phyloP scores from a whole-genome alignment of 2,113 vertebrate species.

The Channa argus region DNA sequence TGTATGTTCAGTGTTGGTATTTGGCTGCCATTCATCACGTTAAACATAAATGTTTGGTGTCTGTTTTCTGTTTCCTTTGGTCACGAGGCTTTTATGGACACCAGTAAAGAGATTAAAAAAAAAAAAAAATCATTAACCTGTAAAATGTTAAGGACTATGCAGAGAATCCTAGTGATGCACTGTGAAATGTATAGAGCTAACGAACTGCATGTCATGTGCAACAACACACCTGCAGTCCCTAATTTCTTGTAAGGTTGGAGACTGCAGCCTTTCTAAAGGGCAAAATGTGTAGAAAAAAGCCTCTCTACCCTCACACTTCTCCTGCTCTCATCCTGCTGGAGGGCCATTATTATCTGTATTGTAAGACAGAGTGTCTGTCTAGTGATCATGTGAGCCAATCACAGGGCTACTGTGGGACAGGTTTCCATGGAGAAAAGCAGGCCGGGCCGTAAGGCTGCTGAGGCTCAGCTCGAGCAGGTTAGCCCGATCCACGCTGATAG shows the following conservation, averaged over 20 bases:
- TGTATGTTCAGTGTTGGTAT: constrained; percentile 44
- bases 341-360: constrained; percentile 72
- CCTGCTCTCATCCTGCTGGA: constrained; percentile 55
- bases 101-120: background rate
- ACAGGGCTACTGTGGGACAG: constrained; percentile 53
- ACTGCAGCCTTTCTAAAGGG: constrained; percentile 54
- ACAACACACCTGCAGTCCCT: constrained; percentile 4
- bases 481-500: constrained; percentile 67
- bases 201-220: background rate
- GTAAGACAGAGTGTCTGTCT: constrained; percentile 76
- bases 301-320: constrained; percentile 59
- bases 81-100: constrained; percentile 23
- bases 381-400: constrained; percentile 72
- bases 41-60: constrained; percentile 35
- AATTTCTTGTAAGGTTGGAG: constrained; percentile 18
- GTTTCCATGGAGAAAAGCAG: constrained; percentile 78
- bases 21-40: constrained; percentile 58
- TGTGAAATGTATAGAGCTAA: background rate
- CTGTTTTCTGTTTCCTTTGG: constrained; percentile 13
- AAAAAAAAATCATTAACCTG: constrained; percentile 34
- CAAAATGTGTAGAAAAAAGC: constrained; percentile 49
- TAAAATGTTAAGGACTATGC: constrained; percentile 23
- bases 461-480: constrained; percentile 55
- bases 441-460: constrained; percentile 45
- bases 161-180: constrained; percentile 7